phyloP scores from a whole-genome alignment of 2,888 invertebrate genomes.

The Euplagia quadripunctaria region DNA sequence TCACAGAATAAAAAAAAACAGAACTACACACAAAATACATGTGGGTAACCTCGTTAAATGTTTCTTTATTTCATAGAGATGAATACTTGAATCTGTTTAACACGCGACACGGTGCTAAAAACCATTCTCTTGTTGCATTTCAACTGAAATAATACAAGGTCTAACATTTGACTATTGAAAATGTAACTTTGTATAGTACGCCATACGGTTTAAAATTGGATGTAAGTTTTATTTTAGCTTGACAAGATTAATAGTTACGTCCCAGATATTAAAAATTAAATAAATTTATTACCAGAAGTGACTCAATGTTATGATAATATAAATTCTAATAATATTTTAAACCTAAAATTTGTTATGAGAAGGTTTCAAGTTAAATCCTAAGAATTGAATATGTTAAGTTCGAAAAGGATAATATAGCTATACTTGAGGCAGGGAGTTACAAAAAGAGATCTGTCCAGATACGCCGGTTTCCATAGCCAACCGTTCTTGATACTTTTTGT shows the following conservation, averaged over 20 bases:
- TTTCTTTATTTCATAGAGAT: conserved; percentile 31
- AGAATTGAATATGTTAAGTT: not conserved
- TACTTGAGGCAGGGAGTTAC: too few species aligned
- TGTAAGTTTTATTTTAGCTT: conserved; percentile 5
- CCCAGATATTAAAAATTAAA: conserved; percentile 18
- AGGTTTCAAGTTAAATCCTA: not conserved
- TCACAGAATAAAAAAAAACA: not conserved
- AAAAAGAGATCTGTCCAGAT: too few species aligned
- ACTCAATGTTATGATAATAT: not conserved
- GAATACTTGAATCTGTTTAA: conserved; percentile 46
- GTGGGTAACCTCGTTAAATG: conserved; percentile 28
- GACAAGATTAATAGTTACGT: conserved; percentile 19
- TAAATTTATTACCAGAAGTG: conserved; percentile 11
- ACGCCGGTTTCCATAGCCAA: too few species aligned
- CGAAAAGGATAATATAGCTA: too few species aligned
- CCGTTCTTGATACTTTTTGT: too few species aligned
- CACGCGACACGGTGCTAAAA: conserved; percentile 46
- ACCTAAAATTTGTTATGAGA: not conserved
- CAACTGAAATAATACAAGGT: conserved; percentile 23
- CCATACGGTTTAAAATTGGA: not conserved
- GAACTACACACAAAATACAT: not conserved
- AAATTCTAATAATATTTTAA: not conserved
- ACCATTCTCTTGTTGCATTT: conserved; percentile 39
- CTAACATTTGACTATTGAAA: not conserved
- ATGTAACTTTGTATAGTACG: not conserved